Conservation (phyloP, 2,888 invertebrate species). For the Tyria jacobaeae region DNA sequence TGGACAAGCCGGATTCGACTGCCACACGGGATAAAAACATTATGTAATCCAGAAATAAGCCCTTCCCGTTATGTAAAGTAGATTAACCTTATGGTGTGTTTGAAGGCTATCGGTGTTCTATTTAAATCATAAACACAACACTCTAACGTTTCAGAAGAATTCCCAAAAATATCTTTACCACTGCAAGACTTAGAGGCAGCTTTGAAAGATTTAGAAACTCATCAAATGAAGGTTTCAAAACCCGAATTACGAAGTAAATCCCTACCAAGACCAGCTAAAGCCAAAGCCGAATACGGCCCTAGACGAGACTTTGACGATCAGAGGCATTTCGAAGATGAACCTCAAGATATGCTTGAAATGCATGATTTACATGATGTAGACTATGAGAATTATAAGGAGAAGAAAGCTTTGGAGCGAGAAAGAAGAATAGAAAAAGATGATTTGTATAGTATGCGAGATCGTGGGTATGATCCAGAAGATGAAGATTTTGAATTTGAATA, state of each 20-base stretch:
- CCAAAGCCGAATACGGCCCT: constrained; percentile 70
- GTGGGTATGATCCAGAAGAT: constrained; percentile 78
- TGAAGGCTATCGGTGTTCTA: no score
- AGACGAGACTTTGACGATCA: constrained; percentile 68
- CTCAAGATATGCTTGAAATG: constrained; percentile 78
- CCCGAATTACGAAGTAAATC: constrained; percentile 74
- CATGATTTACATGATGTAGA: constrained; percentile 79
- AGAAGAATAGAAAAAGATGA: constrained; percentile 63
- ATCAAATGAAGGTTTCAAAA: constrained; percentile 70
- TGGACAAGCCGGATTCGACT: neutral
- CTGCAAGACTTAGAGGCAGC: constrained; percentile 80
- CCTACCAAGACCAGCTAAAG: constrained; percentile 70
- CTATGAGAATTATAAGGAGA: constrained; percentile 83
- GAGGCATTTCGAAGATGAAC: constrained; percentile 67
- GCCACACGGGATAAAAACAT: neutral
- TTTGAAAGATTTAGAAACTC: constrained; percentile 73
- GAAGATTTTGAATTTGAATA: constrained; percentile 77
- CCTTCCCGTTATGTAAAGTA: no score
- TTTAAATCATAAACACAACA: no score
- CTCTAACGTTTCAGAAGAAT: constrained; percentile 63
- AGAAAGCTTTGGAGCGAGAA: constrained; percentile 68
- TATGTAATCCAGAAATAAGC: no score
- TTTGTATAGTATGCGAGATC: constrained; percentile 60
- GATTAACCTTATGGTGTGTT: no score
- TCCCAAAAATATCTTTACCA: constrained; percentile 80